Base-by-base conservation (phyloP, 2,797 vertebrate species). In the Caiman crocodilus region DNA sequence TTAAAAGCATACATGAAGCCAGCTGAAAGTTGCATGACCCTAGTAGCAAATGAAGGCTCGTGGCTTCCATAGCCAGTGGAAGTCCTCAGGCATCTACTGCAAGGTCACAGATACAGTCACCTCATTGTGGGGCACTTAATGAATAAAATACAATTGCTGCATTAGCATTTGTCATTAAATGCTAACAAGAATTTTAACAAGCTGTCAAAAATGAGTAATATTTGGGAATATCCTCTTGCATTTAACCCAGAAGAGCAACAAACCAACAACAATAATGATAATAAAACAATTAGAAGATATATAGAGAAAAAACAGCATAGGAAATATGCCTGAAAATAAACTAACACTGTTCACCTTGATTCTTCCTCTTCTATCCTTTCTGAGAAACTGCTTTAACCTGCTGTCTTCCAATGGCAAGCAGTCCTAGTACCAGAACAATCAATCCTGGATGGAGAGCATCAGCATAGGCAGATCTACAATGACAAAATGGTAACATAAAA, bases 391-490 rank as follows among this genome's bases (percentile, higher is more conserved):
- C 35, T 90, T 88, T 89, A 65, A 64, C n/a, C 69, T 50, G 42
- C 76, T 16, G 9, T 50, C 85, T 87, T 32, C 16, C 59, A 50
- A 55, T 76, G 57, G 32, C 85, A 88, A 78, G 26, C 85, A 76
- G 79, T 73, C 32, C 42, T 82, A 84, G 90, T 84, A 35, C n/a
- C 84, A 91, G 14, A 82, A 65, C n/a, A 75, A 87, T 93, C 93
- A 93, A 82, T 56, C 58, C 61, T 80, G 76, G 76, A 85, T 89
- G 56, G 42, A 76, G 58, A 77, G 75, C 65, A 58, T 89, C 13
- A 88, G 82, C 90, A 67, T 35, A 81, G 4, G 26, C 6, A 86
- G 65, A 81, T 57, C 61, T 74, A 77, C 78, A 85, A 83, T 61
- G 71, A 65, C 77, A 94, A 61, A 94, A 88, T 3, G 16, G 63